phyloP scores from a whole-genome alignment of 2,113 vertebrate species.

The Myiagra hebetior region DNA sequence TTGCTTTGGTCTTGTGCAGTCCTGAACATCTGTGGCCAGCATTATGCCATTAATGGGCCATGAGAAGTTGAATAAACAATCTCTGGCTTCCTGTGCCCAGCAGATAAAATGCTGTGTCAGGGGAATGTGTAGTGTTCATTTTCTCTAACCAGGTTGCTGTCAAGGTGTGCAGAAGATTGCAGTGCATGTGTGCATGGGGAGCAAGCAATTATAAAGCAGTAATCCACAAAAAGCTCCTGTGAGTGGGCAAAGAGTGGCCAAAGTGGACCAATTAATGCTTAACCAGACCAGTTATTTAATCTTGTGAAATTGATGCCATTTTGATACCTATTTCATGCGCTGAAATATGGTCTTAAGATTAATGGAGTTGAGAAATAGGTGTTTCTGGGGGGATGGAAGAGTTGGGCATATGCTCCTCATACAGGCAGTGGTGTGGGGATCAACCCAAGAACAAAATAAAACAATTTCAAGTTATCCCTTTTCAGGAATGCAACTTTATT shows the following conservation, averaged over 20 bases:
- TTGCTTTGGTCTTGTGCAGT: background rate
- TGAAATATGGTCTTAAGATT: background rate
- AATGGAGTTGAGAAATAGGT: background rate
- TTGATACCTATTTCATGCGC: background rate
- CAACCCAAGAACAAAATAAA: background rate
- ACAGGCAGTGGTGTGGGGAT: background rate
- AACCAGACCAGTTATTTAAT: slow-evolving; percentile 30
- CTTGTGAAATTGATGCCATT: background rate
- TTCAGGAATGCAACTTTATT: background rate
- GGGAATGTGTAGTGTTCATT: background rate
- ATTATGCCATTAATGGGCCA: slow-evolving; percentile 20
- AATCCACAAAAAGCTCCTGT: slow-evolving; percentile 43
- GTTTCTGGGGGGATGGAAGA: slow-evolving; percentile 4
- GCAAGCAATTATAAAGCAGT: slow-evolving; percentile 19
- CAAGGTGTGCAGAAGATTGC: background rate
- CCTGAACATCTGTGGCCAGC: slow-evolving; percentile 16
- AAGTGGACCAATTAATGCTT: slow-evolving; percentile 45
- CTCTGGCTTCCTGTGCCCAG: background rate
- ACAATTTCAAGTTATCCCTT: background rate
- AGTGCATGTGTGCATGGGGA: background rate
- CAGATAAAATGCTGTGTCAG: background rate
- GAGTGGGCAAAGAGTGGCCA: slow-evolving; percentile 32
- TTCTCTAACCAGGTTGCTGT: slow-evolving; percentile 4
- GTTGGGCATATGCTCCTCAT: background rate
- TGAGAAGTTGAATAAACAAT: slow-evolving; percentile 33